These are phyloP conservation scores for Cariama cristata DNA, from an alignment of 2,113 vertebrate genomes.

Conservation along the genomic window DNA sequence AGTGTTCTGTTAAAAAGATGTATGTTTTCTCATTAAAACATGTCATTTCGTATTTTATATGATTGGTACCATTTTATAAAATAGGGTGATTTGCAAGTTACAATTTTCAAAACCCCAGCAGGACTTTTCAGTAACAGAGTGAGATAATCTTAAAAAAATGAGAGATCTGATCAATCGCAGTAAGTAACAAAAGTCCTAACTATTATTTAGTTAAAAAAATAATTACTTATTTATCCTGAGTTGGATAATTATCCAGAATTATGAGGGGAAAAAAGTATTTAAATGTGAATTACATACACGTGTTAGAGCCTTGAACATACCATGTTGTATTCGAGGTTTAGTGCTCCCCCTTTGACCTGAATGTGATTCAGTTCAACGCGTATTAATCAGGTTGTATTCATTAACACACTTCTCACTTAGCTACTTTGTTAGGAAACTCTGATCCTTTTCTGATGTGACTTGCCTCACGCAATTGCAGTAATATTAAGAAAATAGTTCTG, in stretches of 20 bases:
- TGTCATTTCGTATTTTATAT: background rate
- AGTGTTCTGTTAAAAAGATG: background rate
- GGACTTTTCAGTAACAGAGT: background rate
- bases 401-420: slow-evolving; percentile 16
- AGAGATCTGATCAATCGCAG: background rate
- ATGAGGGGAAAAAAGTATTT: background rate
- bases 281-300: background rate
- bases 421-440: background rate
- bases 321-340: background rate
- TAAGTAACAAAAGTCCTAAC: background rate
- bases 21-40: background rate
- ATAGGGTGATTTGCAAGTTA: background rate
- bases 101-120: background rate
- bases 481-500: slow-evolving; percentile 10
- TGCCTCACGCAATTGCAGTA: background rate
- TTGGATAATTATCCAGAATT: background rate
- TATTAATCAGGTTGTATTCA: slow-evolving; percentile 29
- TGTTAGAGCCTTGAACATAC: background rate
- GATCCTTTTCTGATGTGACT: background rate
- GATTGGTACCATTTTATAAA: background rate
- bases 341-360: background rate
- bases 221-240: background rate
- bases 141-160: background rate
- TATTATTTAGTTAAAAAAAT: background rate
- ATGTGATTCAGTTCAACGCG: background rate